phyloP scores from a whole-genome alignment of 2,797 vertebrate species.

The Psittacula derbiana region DNA sequence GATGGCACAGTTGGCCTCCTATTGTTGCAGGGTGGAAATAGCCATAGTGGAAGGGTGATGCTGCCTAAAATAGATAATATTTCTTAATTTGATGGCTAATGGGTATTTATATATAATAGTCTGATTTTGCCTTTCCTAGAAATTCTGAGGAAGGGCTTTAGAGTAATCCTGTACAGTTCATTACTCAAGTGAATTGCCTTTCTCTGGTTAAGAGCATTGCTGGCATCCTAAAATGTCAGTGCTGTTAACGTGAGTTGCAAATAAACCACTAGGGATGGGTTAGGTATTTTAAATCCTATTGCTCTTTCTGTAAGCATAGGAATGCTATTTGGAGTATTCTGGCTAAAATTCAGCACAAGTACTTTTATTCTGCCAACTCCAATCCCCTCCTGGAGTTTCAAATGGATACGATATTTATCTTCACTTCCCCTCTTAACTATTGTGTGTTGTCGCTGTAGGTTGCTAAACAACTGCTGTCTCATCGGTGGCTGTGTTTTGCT shows the following conservation, averaged over 20 bases:
- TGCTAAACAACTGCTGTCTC: constrained; percentile 64
- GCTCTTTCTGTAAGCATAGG: constrained; percentile 14
- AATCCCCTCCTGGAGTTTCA: constrained; percentile 52
- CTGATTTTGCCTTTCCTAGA: neutral
- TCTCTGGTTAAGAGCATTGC: neutral
- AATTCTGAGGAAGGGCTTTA: neutral
- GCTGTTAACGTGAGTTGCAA: neutral
- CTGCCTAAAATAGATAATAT: neutral
- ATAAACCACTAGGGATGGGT: neutral
- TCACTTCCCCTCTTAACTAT: constrained; percentile 4
- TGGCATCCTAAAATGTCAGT: neutral
- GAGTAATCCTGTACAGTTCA: neutral
- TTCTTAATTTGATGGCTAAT: neutral
- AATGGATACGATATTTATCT: constrained; percentile 48
- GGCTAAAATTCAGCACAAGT: constrained; percentile 31
- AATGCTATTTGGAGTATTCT: constrained; percentile 7
- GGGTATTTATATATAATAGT: neutral
- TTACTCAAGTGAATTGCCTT: neutral
- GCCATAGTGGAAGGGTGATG: neutral
- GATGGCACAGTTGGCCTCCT: neutral
- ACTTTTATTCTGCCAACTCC: constrained; percentile 34
- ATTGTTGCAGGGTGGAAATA: accelerated
- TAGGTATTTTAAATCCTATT: constrained; percentile 30
- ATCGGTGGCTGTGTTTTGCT: constrained; percentile 1
- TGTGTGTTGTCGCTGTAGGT: constrained; percentile 45